Evolutionary conservation across 2,797 vertebrate genomes (phyloP).

Genomic region (Megaceryle alcyon): DNA sequence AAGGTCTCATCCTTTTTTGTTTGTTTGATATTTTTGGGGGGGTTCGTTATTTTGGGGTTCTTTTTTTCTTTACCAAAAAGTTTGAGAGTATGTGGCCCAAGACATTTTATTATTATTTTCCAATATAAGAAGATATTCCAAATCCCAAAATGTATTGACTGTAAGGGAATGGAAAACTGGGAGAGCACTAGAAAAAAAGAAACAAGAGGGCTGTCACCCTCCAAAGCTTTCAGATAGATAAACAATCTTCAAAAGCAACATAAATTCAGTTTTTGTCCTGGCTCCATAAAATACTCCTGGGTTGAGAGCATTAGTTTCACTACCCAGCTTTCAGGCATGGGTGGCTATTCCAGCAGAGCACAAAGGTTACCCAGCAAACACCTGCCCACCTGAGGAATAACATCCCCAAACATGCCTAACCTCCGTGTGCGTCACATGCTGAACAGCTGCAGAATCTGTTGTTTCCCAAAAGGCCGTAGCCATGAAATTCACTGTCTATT

Average conservation of each 20-base stretch:
- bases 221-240: background rate
- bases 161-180: background rate
- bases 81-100: background rate
- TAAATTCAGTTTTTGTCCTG: background rate
- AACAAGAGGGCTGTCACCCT: background rate
- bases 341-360: background rate
- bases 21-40: background rate
- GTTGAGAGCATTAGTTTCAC: background rate
- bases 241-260: background rate
- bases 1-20: background rate
- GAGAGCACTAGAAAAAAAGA: background rate
- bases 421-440: background rate
- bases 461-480: background rate
- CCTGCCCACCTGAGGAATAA: background rate
- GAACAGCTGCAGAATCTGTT: background rate
- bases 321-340: background rate
- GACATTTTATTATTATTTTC: background rate
- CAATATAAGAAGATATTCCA: background rate
- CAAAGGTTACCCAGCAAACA: background rate
- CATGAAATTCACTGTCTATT: background rate
- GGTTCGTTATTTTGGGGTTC: background rate
- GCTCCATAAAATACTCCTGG: background rate
- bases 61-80: background rate
- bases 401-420: fast-evolving
- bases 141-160: background rate